Conservation (phyloP, 2,888 invertebrate species). For the Flexamia atlantica region DNA sequence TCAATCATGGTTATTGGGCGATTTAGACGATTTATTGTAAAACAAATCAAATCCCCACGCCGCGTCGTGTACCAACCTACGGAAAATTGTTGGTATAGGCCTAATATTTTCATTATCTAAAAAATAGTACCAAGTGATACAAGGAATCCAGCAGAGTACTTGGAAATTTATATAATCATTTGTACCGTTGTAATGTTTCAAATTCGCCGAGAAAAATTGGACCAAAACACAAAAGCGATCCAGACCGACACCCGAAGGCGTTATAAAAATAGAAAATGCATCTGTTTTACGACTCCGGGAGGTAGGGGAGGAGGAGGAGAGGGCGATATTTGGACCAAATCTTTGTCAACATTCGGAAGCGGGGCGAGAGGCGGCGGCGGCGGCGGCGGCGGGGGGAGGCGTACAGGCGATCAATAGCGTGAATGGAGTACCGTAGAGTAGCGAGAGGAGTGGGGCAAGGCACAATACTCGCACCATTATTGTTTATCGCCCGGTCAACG, state of each 20-base stretch:
- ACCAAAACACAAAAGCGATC: too few relatives aligned
- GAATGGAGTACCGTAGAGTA: slow-evolving; percentile 45
- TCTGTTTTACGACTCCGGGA: slow-evolving; percentile 1
- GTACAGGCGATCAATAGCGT: slow-evolving; percentile 49
- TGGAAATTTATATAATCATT: too few relatives aligned
- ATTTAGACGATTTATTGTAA: too few relatives aligned
- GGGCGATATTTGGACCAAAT: slow-evolving; percentile 41
- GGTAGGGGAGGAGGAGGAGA: not conserved
- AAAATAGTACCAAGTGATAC: too few relatives aligned
- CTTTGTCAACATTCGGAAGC: slow-evolving; percentile 42
- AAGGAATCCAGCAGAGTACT: too few relatives aligned
- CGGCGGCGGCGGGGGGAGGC: slow-evolving; percentile 14
- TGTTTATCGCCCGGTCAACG: slow-evolving; percentile 12
- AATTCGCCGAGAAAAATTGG: too few relatives aligned
- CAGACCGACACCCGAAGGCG: not conserved
- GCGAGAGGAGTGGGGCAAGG: slow-evolving; percentile 41
- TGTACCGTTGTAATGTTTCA: too few relatives aligned
- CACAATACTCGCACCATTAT: slow-evolving; percentile 49
- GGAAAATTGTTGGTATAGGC: too few relatives aligned
- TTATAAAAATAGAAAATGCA: slow-evolving; percentile 14
- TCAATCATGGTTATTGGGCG: too few relatives aligned
- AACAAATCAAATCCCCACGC: too few relatives aligned
- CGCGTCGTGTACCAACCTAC: too few relatives aligned
- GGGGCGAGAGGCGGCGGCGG: slow-evolving; percentile 22
- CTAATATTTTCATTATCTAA: too few relatives aligned